Evolutionary conservation across 2,797 vertebrate genomes (phyloP).

Genomic region (Chromobotia macracanthus): DNA sequence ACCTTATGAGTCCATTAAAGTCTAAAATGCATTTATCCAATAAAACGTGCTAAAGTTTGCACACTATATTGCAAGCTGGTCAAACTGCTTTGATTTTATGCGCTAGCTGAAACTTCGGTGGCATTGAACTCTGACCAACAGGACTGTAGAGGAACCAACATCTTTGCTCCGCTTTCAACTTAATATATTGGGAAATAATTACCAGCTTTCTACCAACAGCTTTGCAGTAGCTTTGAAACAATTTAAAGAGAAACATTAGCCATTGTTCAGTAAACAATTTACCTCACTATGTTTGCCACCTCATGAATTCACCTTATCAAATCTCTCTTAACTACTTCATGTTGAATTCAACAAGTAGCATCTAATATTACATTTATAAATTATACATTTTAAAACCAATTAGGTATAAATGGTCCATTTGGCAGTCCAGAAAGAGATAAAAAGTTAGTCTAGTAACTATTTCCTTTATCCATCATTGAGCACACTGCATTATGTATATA

Average conservation of each 20-base stretch:
- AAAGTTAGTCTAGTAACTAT: background rate
- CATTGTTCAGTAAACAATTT: background rate
- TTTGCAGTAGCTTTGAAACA: too few relatives aligned
- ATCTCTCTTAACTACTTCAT: background rate
- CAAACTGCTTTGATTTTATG: background rate
- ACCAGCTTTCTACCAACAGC: too few relatives aligned
- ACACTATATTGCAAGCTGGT: background rate
- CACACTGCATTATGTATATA: background rate
- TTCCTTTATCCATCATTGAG: background rate
- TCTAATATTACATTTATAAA: background rate
- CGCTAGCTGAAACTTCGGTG: background rate
- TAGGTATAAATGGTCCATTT: background rate
- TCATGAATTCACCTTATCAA: background rate
- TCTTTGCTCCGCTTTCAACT: background rate
- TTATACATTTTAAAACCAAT: background rate
- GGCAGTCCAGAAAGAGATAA: background rate
- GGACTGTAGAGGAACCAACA: background rate
- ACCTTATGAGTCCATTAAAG: conserved; percentile 2
- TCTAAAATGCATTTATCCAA: background rate
- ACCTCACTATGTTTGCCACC: too few relatives aligned
- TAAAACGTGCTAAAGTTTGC: background rate
- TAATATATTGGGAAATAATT: too few relatives aligned
- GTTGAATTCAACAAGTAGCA: background rate
- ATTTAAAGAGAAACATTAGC: background rate
- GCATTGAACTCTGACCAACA: background rate